Evolutionary conservation across 2,888 invertebrate genomes (phyloP).

Genomic region (Saturnia pavonia): DNA sequence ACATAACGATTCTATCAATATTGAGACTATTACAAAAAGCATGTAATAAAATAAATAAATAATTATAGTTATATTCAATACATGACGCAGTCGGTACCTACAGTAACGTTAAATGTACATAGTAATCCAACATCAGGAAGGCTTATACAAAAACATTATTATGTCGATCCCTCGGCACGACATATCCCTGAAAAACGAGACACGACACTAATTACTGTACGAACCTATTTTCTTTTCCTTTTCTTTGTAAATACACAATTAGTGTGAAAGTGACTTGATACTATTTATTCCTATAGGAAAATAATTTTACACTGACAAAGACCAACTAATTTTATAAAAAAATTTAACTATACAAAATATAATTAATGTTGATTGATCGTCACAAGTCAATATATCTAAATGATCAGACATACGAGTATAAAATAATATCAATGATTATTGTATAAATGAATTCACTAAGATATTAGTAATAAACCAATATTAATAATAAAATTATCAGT

Average conservation of each 20-base stretch:
- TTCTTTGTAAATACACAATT: background rate
- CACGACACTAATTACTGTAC: slow-evolving; percentile 4
- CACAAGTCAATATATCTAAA: background rate
- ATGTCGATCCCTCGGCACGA: slow-evolving; percentile 11
- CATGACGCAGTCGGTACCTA: too few species aligned
- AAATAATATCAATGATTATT: too few species aligned
- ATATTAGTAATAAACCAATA: too few species aligned
- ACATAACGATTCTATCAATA: too few species aligned
- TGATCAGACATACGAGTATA: too few species aligned
- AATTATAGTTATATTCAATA: too few species aligned
- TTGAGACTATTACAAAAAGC: too few species aligned
- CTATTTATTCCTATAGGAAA: background rate
- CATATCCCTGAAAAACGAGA: slow-evolving; percentile 8
- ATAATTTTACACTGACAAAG: background rate
- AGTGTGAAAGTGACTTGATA: background rate
- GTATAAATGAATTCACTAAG: too few species aligned
- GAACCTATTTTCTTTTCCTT: slow-evolving; percentile 6
- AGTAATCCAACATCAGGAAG: background rate
- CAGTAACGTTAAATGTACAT: background rate
- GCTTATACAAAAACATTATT: background rate
- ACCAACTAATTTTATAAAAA: background rate
- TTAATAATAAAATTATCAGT: too few species aligned
- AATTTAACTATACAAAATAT: background rate
- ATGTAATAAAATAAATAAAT: too few species aligned
- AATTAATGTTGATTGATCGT: background rate